These are phyloP conservation scores for Serripes groenlandicus DNA, from an alignment of 2,888 invertebrate genomes.

Conservation along the genomic window DNA sequence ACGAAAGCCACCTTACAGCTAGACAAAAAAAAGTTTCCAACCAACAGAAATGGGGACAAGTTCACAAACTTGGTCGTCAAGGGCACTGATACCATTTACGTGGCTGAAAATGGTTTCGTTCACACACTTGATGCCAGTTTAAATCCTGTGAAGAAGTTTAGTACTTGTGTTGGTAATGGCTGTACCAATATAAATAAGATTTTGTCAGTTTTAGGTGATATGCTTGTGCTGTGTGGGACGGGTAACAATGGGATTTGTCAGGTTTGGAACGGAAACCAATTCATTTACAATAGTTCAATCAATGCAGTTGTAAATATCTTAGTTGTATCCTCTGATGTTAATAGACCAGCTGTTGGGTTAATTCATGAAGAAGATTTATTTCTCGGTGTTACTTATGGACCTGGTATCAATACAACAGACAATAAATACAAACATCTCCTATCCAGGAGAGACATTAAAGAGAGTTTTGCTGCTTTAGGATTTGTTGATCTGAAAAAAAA, in stretches of 20 bases:
- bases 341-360: conserved; percentile 13
- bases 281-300: not conserved
- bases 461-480: not conserved
- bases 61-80: conserved; percentile 4
- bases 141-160: not conserved
- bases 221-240: conserved; percentile 29
- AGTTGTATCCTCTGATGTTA: conserved; percentile 10
- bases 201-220: not conserved
- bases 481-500: not conserved
- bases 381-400: conserved; percentile 33
- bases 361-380: conserved; percentile 1
- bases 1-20: too few relatives aligned
- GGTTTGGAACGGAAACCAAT: not conserved
- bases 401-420: not conserved
- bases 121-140: not conserved
- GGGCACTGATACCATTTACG: not conserved
- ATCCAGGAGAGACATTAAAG: not conserved
- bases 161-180: conserved; percentile 2
- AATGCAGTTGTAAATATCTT: not conserved
- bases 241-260: conserved; percentile 34
- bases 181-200: conserved; percentile 38
- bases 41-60: conserved; percentile 11
- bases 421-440: not conserved
- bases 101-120: conserved; percentile 11
- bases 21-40: too few relatives aligned